Evolutionary conservation across 2,113 vertebrate genomes (phyloP), one percentile per base, ranked within the genome.

Genomic region (Halichoeres trimaculatus): DNA sequence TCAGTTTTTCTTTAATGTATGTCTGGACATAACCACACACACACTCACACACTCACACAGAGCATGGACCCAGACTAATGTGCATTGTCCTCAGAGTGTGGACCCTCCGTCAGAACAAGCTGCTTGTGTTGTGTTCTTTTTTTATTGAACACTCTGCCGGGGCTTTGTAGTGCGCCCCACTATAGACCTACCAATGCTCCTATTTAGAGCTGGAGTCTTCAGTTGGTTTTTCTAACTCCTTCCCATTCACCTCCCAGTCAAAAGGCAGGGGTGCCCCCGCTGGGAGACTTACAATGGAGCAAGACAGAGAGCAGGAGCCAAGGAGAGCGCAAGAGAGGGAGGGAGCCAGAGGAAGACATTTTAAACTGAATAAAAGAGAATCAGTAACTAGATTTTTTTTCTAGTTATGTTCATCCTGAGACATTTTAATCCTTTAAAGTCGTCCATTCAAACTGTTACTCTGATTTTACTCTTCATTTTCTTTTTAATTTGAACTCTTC

Each of bases 221-320:
- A 86, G 89, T 90, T 91, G 87, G 80, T 91, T 90, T 91, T 90
- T 88, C 86, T 84, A 77, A 86, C 88, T 92, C 81, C 83, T 82
- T 87, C 88, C 84, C 83, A 85, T 92, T 93, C 89, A 90, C 85
- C 84, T 88, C 89, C 76, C 91, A 84, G 91, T 93, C 88, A 91
- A 91, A 93, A 91, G 90, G 87, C 88, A 87, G 63, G 65, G 23
- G 41, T 54, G 24, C 74, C 93, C 93, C 91, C 12, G 78, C 89
- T 57, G 89, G 26, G 87, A 74, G 55, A 17, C 63, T 30, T 1
- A 90, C 78, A 91, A 92, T 83, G 52, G 80, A 60, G 69, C 10
- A n/a, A 70, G 71, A 30, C 34, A 53, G 45, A 48, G 48, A 74
- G 76, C 50, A 59, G 68, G 40, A 63, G 75, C 80, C 60, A 83